phyloP scores from a whole-genome alignment of 2,113 vertebrate species.

The Erinaceus europaeus region DNA sequence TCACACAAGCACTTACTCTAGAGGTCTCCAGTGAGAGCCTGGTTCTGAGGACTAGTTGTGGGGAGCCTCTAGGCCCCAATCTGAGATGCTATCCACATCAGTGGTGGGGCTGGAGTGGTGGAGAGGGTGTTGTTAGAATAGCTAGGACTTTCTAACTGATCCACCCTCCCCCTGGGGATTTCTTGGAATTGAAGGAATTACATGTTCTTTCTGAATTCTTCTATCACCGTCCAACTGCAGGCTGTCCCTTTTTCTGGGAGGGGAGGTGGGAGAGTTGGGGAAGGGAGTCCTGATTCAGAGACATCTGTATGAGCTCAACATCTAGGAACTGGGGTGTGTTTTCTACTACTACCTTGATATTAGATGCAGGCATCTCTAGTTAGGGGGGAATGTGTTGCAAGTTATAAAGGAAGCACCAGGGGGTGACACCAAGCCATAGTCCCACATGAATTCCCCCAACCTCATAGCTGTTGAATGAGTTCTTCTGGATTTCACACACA shows the following conservation, averaged over 20 bases:
- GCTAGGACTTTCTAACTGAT: background rate
- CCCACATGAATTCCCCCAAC: background rate
- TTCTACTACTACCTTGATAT: background rate
- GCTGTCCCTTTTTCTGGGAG: background rate
- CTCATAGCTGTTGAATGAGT: background rate
- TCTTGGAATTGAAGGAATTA: background rate
- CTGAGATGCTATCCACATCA: fast-evolving
- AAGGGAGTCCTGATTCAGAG: no score
- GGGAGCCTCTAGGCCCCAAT: background rate
- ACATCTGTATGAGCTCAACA: background rate
- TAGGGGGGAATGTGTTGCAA: background rate
- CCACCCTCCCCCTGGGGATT: no score
- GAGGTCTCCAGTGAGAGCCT: background rate
- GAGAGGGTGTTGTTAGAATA: background rate
- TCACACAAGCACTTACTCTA: background rate
- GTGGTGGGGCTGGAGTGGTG: background rate
- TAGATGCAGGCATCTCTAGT: background rate
- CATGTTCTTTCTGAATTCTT: background rate
- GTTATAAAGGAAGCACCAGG: background rate
- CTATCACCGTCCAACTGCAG: background rate
- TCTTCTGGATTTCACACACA: background rate
- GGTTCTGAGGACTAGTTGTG: no score
- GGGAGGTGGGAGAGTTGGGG: no score
- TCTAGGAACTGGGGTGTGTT: background rate
- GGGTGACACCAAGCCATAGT: fast-evolving